These are phyloP conservation scores for Piezodorus guildinii DNA, from an alignment of 1,140 invertebrate species.

Conservation along the genomic window DNA sequence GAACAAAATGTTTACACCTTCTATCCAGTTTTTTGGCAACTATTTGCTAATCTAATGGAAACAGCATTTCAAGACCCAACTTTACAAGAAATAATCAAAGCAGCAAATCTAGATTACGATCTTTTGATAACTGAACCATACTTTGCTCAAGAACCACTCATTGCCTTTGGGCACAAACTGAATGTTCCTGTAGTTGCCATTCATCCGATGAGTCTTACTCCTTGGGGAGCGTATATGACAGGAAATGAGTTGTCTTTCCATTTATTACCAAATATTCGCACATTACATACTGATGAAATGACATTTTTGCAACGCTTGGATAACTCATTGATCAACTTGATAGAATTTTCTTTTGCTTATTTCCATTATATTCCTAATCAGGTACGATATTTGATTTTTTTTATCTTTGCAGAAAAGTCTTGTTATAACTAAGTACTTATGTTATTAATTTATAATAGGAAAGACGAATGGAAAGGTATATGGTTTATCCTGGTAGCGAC, in stretches of 20 bases:
- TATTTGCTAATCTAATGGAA: slow-evolving; percentile 2
- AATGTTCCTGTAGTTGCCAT: slow-evolving; percentile 29
- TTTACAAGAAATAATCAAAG: slow-evolving; percentile 12
- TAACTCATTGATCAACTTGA: slow-evolving; percentile 33
- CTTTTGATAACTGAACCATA: slow-evolving; percentile 31
- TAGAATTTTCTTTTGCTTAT: not conserved
- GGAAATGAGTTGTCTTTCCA: slow-evolving; percentile 15
- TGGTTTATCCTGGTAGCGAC: too few relatives aligned
- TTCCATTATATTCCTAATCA: slow-evolving; percentile 8
- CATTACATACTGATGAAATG: slow-evolving; percentile 39
- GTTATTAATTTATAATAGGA: too few relatives aligned
- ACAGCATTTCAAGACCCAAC: slow-evolving; percentile 10
- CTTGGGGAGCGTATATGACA: slow-evolving; percentile 7
- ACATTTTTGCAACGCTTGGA: slow-evolving; percentile 40
- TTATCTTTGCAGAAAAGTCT: too few relatives aligned
- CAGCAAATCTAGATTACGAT: slow-evolving; percentile 29
- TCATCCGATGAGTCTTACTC: not conserved
- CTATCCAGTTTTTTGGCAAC: not conserved
- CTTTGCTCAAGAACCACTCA: slow-evolving; percentile 31
- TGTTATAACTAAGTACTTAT: too few relatives aligned
- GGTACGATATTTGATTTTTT: slow-evolving; percentile 1
- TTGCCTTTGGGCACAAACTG: slow-evolving; percentile 30
- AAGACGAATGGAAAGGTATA: too few relatives aligned
- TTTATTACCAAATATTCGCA: slow-evolving; percentile 42
- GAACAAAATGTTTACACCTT: not conserved